Evolutionary conservation across 2,888 invertebrate genomes (phyloP).

Genomic region (Keiferia lycopersicella): DNA sequence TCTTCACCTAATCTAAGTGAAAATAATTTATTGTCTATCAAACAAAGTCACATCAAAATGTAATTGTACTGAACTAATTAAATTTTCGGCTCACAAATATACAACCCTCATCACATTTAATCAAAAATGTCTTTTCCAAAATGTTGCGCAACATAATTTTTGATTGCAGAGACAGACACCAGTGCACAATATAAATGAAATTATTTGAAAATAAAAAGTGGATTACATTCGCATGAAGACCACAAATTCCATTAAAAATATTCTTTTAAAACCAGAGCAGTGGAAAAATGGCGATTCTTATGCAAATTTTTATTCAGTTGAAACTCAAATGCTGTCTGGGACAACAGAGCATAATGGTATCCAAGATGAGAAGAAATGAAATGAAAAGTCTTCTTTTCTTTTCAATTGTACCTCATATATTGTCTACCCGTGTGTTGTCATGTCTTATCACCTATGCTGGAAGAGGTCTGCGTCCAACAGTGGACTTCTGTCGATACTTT

Average conservation of each 20-base stretch:
- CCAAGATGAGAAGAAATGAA: not conserved
- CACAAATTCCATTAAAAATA: not conserved
- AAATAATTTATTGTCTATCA: no score
- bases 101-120: conserved; percentile 3
- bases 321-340: conserved; percentile 5
- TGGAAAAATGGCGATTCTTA: not conserved
- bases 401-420: no score
- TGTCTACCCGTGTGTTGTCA: no score
- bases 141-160: not conserved
- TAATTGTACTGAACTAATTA: not conserved
- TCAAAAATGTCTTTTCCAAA: not conserved
- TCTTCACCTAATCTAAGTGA: no score
- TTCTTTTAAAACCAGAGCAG: not conserved
- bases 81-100: not conserved
- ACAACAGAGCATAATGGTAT: not conserved
- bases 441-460: no score
- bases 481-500: no score
- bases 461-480: no score
- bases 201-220: not conserved
- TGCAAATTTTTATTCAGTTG: not conserved
- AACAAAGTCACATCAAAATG: no score
- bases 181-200: not conserved
- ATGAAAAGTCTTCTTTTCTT: not conserved
- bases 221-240: not conserved
- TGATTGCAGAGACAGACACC: not conserved